A percentile compares a stretch with the other conserved stretches of the same genome.
phyloP scores from a whole-genome alignment of 92 coral and sea anemone genomes.

The Palythoa caribaeorum region DNA sequence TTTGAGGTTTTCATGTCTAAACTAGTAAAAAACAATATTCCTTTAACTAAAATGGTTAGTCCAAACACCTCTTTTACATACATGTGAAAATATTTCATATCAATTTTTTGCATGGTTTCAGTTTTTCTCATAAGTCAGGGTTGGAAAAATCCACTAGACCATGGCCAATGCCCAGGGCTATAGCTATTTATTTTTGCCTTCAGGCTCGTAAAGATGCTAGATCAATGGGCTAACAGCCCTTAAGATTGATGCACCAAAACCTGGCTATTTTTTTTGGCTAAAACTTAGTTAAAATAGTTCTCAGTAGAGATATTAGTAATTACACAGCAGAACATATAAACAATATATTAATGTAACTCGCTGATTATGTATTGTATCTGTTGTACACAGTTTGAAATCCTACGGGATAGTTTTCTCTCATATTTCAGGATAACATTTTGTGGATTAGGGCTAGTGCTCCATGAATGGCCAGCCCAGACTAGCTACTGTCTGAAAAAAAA shows the following conservation, averaged over 20 bases:
- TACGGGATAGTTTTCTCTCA: conserved; percentile 1
- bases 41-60: conserved; percentile 2
- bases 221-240: background rate
- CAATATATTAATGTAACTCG: background rate
- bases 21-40: no score
- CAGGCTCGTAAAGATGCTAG: conserved; percentile 2
- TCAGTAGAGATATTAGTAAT: background rate
- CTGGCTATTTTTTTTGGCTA: background rate
- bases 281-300: background rate
- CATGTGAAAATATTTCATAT: background rate
- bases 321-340: conserved; percentile 1
- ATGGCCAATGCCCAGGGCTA: conserved; percentile 8
- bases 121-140: background rate
- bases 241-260: conserved; percentile 7
- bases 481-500: conserved; percentile 20
- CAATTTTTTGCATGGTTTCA: background rate
- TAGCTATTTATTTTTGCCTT: background rate
- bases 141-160: background rate
- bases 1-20: no score
- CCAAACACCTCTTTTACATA: background rate
- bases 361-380: conserved; percentile 10
- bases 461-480: conserved; percentile 14
- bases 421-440: conserved; percentile 11
- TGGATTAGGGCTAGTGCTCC: conserved; percentile 26
- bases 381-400: conserved; percentile 7